Percentiles rank a stretch among this genome's conserved stretches.
These are phyloP conservation scores for Drosophila formosana DNA, from an alignment of 2,888 invertebrate species.

Conservation along the genomic window DNA sequence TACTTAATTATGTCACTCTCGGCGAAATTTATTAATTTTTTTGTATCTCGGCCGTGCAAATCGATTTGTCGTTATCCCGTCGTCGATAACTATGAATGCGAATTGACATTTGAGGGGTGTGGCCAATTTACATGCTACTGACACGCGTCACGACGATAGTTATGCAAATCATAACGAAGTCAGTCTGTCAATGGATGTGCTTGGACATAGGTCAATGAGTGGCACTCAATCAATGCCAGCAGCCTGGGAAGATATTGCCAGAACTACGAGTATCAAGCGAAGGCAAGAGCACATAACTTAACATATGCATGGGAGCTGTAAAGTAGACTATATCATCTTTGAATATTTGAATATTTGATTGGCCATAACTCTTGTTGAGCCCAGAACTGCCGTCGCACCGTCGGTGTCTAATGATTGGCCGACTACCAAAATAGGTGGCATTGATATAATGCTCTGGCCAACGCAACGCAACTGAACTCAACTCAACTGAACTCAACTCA, in stretches of 20 bases:
- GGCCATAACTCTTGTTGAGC: background rate
- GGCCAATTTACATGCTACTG: constrained; percentile 72
- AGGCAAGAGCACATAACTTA: constrained; percentile 4
- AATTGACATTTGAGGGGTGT: constrained; percentile 62
- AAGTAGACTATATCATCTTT: constrained; percentile 8
- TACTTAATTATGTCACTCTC: constrained; percentile 73
- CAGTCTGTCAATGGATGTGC: constrained; percentile 63
- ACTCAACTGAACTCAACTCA: constrained; percentile 22
- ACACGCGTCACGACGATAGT: constrained; percentile 53
- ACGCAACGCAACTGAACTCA: constrained; percentile 8
- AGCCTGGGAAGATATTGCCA: constrained; percentile 53
- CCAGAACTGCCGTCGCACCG: constrained; percentile 35
- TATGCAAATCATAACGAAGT: constrained; percentile 62
- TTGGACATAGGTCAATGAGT: constrained; percentile 76
- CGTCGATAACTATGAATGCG: constrained; percentile 47
- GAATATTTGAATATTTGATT: constrained; percentile 10
- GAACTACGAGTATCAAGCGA: constrained; percentile 20
- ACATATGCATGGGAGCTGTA: constrained; percentile 18
- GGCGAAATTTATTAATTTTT: constrained; percentile 65
- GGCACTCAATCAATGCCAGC: constrained; percentile 71
- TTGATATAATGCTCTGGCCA: constrained; percentile 72
- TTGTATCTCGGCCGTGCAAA: constrained; percentile 56
- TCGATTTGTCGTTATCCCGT: constrained; percentile 65
- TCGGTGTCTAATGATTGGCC: constrained; percentile 72
- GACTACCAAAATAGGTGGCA: constrained; percentile 80